Evolutionary conservation across 1,140 invertebrate species (phyloP), one percentile per base, ranked within the genome.

Genomic region (Euura lappo): DNA sequence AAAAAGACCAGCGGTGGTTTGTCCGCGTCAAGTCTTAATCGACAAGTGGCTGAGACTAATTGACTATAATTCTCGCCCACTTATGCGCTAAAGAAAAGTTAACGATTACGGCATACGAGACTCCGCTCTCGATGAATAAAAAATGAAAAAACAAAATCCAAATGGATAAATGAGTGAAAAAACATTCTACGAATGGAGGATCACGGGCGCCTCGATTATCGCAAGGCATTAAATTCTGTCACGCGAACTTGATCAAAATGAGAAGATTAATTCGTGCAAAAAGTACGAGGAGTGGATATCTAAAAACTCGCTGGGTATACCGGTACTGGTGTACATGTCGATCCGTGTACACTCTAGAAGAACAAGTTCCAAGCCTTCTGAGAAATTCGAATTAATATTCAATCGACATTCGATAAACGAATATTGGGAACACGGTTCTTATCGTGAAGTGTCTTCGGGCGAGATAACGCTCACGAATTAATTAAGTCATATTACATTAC

Each of bases 401-500:
- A 79, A 83, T 80, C 75, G 7, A 60, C 45, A 65, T 10, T 28
- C 72, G 77, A 80, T 81, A 81, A 78, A 71, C 68, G 74, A 73
- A 77, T 77, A 81, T 78, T 77, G 73, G 46, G 71, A 80, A 83
- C 78, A 78, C 68, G 78, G 66, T 67, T 45, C 73, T 79, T 78
- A 77, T 81, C 80, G 76, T 72, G 46, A 65, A 73, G 71, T 73
- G 72, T 74, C 80, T 71, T n/a, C 46, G 44, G 68, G 45, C n/a
- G 42, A 74, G 80, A 84, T 83, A 83, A 84, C 79, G 71, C 76
- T 81, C 76, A 78, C 82, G 77, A 78, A 82, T 83, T 83, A 85
- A 84, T 85, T 80, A 84, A 77, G 74, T 76, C 44, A 70, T 64
- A 44, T 60, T 10, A 72, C 46, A 5, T 42, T 44, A 68, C 10